phyloP scores from a whole-genome alignment of 2,797 vertebrate species.

The Heteromormyrus szaboi region DNA sequence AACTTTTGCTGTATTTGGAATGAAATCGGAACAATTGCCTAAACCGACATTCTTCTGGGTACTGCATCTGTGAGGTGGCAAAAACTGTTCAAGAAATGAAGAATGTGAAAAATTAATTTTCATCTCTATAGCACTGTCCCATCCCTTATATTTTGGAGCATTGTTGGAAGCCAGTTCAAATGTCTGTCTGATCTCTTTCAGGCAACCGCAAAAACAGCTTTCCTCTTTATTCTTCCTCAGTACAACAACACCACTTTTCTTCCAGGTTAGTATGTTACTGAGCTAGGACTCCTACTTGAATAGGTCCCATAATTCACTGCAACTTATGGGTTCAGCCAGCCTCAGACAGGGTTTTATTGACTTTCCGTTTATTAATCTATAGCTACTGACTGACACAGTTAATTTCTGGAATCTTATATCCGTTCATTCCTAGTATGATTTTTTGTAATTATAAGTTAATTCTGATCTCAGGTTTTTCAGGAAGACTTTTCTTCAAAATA shows the following conservation, averaged over 20 bases:
- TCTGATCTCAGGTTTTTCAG: not conserved
- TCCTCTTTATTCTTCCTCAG: conserved; percentile 97
- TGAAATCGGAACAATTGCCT: not conserved
- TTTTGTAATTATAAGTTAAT: not conserved
- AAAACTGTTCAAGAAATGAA: not conserved
- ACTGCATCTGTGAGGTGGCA: not conserved
- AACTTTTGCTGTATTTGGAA: not conserved
- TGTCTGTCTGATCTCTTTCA: conserved; percentile 46
- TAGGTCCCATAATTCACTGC: not conserved
- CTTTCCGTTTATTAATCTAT: not conserved
- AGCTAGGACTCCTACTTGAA: not conserved
- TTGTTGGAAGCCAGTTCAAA: not conserved
- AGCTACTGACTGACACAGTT: not conserved
- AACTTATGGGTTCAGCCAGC: not conserved
- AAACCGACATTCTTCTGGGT: not conserved
- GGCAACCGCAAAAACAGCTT: conserved; percentile 94
- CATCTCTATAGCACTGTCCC: not conserved
- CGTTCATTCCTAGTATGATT: not conserved
- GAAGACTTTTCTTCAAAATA: not conserved
- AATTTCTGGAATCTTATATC: not conserved
- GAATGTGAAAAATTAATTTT: not conserved
- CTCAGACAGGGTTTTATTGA: no score
- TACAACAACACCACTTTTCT: conserved; percentile 82
- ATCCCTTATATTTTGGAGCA: not conserved
- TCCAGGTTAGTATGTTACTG: conserved; percentile 66